A percentile compares a stretch with the other conserved stretches of the same genome.
These are phyloP conservation scores for Dugesia japonica DNA, from an alignment of 2,888 invertebrate species.

Conservation along the genomic window DNA sequence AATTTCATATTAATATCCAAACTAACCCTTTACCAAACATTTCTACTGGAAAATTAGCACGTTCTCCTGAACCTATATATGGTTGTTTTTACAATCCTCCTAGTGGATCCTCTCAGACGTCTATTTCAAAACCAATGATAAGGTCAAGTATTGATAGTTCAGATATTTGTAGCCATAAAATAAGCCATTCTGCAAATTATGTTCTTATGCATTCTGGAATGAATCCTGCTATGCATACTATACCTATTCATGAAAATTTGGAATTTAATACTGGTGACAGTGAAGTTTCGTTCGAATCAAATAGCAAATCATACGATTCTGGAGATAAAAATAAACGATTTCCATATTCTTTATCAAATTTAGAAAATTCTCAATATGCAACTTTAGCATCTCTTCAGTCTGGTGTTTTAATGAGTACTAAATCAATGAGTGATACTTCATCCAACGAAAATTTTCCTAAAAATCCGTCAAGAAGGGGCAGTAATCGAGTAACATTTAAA, in stretches of 20 bases:
- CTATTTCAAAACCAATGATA: neutral
- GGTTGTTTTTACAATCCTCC: neutral
- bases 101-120: neutral
- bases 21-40: neutral
- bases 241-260: neutral
- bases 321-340: neutral
- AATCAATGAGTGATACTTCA: neutral
- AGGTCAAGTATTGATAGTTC: neutral
- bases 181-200: neutral
- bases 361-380: constrained; percentile 9
- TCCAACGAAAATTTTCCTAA: neutral
- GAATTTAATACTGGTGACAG: neutral
- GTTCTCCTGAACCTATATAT: neutral
- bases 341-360: neutral
- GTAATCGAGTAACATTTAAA: constrained; percentile 11
- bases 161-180: neutral
- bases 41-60: neutral
- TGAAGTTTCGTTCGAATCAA: neutral
- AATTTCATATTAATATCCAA: constrained; percentile 15
- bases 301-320: neutral
- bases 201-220: neutral
- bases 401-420: neutral
- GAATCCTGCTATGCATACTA: neutral
- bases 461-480: neutral
- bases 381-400: neutral